Evolutionary conservation across 2,113 vertebrate species (phyloP).

Genomic region (Tragelaphus scriptus): DNA sequence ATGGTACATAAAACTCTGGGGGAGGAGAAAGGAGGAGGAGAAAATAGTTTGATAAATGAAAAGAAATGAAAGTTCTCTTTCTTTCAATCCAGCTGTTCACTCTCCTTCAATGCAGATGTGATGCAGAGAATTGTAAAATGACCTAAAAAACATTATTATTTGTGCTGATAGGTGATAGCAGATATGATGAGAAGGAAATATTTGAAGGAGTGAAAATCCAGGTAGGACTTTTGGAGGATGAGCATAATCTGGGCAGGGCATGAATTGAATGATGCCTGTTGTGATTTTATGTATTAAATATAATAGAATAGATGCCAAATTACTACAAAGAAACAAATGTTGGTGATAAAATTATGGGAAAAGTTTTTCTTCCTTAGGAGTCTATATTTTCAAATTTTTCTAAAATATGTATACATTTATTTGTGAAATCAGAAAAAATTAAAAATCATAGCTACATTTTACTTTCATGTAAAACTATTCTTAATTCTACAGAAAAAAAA

Average conservation of each 20-base stretch:
- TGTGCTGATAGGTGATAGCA: background rate
- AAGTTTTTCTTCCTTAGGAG: background rate
- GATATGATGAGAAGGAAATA: background rate
- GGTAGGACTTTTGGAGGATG: background rate
- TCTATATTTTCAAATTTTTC: background rate
- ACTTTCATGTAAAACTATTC: slow-evolving; percentile 45
- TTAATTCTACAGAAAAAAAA: slow-evolving; percentile 52
- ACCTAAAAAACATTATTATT: background rate
- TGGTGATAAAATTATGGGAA: background rate
- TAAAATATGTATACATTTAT: background rate
- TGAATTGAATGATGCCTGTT: background rate
- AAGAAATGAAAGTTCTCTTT: background rate
- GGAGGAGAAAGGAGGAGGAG: background rate
- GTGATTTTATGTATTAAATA: background rate
- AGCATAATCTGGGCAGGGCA: background rate
- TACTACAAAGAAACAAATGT: background rate
- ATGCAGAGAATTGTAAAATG: background rate
- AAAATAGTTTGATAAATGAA: background rate
- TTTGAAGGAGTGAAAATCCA: background rate
- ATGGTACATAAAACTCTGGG: background rate
- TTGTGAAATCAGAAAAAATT: background rate
- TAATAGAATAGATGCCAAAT: background rate
- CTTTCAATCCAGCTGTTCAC: background rate
- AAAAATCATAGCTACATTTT: slow-evolving; percentile 1
- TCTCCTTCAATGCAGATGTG: background rate